phyloP scores from a whole-genome alignment of 64 coral and sea anemone genomes.

The Dendronephthya gigantea region DNA sequence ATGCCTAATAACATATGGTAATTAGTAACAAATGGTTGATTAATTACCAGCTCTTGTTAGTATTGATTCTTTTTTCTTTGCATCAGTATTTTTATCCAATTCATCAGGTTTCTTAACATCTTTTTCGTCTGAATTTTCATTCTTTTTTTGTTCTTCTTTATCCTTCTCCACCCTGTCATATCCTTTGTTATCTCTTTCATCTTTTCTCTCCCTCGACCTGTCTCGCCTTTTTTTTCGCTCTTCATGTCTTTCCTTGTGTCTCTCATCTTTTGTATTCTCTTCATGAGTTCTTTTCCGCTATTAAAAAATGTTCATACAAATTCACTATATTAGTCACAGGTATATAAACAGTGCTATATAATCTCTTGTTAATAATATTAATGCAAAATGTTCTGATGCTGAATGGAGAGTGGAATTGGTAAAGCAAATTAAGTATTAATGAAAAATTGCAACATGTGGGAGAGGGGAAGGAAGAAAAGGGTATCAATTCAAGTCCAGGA shows the following conservation, averaged over 20 bases:
- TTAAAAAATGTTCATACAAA: too few species aligned
- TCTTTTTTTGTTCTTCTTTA: background rate
- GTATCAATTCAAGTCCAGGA: too few species aligned
- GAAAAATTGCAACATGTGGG: too few species aligned
- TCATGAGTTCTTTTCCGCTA: background rate
- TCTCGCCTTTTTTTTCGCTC: conserved; percentile 46
- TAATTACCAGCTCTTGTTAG: conserved; percentile 63
- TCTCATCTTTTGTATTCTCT: conserved; percentile 7
- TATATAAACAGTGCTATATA: too few species aligned
- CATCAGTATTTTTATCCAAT: background rate
- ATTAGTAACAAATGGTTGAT: background rate
- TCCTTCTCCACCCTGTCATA: background rate
- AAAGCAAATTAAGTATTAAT: too few species aligned
- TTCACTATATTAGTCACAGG: too few species aligned
- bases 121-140: conserved; percentile 17
- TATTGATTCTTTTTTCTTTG: conserved; percentile 44
- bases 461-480: too few species aligned
- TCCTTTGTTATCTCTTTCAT: conserved; percentile 22
- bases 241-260: conserved; percentile 28
- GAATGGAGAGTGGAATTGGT: too few species aligned
- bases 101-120: background rate
- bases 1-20: background rate
- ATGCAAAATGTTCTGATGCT: too few species aligned
- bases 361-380: too few species aligned
- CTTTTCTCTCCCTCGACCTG: conserved; percentile 19